These are phyloP conservation scores for Bufotes viridis DNA, from an alignment of 2,797 vertebrate species.

Conservation along the genomic window DNA sequence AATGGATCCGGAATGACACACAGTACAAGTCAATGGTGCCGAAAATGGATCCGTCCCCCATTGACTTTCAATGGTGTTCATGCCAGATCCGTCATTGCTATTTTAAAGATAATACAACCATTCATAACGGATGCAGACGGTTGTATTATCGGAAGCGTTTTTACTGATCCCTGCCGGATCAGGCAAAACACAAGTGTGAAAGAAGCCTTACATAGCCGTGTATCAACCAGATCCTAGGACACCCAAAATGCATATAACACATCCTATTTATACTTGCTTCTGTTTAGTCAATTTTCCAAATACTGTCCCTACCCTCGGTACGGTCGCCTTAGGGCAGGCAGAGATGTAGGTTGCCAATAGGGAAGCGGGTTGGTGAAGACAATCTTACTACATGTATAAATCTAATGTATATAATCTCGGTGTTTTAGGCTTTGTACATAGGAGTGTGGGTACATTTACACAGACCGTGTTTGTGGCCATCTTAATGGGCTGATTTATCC, in stretches of 20 bases:
- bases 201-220: background rate
- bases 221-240: background rate
- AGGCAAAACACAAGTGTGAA: no score
- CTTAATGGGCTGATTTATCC: slow-evolving; percentile 50
- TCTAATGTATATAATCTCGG: slow-evolving; percentile 48
- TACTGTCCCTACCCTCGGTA: background rate
- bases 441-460: slow-evolving; percentile 42
- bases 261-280: background rate
- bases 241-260: background rate
- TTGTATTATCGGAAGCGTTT: no score
- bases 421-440: slow-evolving; percentile 49
- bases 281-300: background rate
- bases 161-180: no score
- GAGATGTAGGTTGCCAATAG: slow-evolving; percentile 11
- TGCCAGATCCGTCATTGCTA: no score
- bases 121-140: no score
- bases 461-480: slow-evolving; percentile 44
- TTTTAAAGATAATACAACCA: no score
- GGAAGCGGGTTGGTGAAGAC: slow-evolving; percentile 40
- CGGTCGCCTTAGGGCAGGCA: slow-evolving; percentile 14
- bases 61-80: no score
- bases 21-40: no score
- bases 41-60: no score
- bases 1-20: no score
- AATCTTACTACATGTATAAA: slow-evolving; percentile 61